These are phyloP conservation scores for Odocoileus virginianus DNA, from an alignment of 2,113 vertebrate species.

Conservation along the genomic window DNA sequence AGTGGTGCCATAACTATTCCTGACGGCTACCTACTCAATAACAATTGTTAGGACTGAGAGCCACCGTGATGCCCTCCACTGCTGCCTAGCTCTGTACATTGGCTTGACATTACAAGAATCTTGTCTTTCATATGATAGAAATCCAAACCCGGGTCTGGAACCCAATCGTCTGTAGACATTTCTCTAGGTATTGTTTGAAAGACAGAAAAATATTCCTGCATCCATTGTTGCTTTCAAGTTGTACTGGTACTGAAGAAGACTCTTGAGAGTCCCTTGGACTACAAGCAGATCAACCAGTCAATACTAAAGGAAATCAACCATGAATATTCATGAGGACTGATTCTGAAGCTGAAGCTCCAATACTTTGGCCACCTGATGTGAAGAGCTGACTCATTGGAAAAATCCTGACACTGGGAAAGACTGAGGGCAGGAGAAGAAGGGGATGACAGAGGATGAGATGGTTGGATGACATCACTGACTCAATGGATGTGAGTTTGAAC, in stretches of 20 bases:
- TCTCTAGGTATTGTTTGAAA: background rate
- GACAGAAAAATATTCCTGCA: background rate
- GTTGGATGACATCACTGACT: background rate
- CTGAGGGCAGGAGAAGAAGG: background rate
- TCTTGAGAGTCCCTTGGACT: background rate
- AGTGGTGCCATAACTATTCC: background rate
- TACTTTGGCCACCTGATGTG: background rate
- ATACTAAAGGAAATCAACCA: background rate
- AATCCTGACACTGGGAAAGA: background rate
- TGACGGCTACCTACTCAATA: background rate
- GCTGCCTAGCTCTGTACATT: background rate
- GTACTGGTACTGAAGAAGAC: background rate
- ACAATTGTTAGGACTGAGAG: background rate
- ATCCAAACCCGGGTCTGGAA: background rate
- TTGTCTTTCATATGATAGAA: background rate
- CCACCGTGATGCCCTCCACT: background rate
- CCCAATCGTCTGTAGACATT: background rate
- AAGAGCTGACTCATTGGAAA: background rate
- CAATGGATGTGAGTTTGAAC: background rate
- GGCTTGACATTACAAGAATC: background rate
- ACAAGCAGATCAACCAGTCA: background rate
- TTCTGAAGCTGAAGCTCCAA: background rate
- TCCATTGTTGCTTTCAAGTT: background rate
- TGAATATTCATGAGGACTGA: background rate
- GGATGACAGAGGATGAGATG: background rate